Evolutionary conservation across 2,888 invertebrate genomes (phyloP).

Genomic region (Brassicogethes aeneus): DNA sequence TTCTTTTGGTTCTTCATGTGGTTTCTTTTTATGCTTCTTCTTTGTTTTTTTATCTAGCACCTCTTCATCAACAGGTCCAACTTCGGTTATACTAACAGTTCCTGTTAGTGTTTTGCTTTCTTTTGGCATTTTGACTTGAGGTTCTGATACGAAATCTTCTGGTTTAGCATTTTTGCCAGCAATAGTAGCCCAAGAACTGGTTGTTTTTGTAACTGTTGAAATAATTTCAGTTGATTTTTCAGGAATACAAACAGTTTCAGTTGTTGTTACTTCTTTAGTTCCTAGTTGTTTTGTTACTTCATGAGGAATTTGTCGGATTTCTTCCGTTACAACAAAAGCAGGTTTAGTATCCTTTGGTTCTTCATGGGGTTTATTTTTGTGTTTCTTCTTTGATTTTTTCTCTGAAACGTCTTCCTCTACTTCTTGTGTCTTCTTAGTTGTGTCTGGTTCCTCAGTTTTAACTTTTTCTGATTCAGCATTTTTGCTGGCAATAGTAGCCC

Average conservation of each 20-base stretch:
- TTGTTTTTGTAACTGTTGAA: background rate
- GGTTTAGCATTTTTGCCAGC: background rate
- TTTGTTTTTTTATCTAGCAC: constrained; percentile 20
- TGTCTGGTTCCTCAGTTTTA: background rate
- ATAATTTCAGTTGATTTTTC: background rate
- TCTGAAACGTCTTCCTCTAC: background rate
- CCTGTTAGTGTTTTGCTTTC: background rate
- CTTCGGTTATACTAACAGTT: constrained; percentile 9
- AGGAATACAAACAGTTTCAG: background rate
- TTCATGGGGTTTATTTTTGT: constrained; percentile 9
- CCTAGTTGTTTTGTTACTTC: constrained; percentile 3
- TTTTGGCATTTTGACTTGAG: background rate
- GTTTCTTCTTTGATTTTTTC: constrained; percentile 4
- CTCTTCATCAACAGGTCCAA: constrained; percentile 7
- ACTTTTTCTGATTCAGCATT: constrained; percentile 9
- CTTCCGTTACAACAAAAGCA: constrained; percentile 15
- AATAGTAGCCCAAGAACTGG: background rate
- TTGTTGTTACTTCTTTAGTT: background rate
- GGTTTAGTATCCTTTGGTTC: constrained; percentile 11
- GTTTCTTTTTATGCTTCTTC: constrained; percentile 12
- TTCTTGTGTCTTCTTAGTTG: background rate
- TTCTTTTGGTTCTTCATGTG: constrained; percentile 12
- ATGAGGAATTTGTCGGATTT: constrained; percentile 14
- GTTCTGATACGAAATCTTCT: background rate
- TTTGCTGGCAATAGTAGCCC: constrained; percentile 12